Conservation (phyloP, 2,797 vertebrate genomes). For the Eupleurogrammus muticus region DNA sequence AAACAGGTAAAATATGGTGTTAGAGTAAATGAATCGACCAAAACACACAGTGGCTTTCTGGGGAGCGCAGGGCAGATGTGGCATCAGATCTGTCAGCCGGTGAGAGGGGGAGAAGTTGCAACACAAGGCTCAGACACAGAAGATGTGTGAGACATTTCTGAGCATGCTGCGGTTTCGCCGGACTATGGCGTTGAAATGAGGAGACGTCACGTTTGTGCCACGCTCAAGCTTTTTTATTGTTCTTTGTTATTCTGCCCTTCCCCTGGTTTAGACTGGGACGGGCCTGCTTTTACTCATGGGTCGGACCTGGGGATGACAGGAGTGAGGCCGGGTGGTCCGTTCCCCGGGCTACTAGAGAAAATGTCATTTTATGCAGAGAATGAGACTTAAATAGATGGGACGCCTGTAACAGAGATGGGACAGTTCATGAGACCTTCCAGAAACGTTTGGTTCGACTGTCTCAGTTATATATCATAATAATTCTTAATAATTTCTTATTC, state of each 20-base stretch:
- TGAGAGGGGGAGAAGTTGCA: background rate
- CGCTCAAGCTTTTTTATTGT: background rate
- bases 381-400: background rate
- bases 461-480: too few species aligned
- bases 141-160: background rate
- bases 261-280: conserved; percentile 12
- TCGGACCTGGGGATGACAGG: conserved; percentile 6
- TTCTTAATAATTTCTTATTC: too few species aligned
- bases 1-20: conserved; percentile 1
- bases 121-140: background rate
- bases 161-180: background rate
- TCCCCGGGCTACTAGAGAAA: conserved; percentile 24
- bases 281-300: conserved; percentile 29
- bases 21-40: background rate
- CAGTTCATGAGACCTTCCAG: too few species aligned
- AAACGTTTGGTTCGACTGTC: too few species aligned
- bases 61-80: background rate
- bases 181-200: background rate
- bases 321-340: conserved; percentile 12
- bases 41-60: background rate
- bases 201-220: background rate
- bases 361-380: conserved; percentile 11
- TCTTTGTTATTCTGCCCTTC: conserved; percentile 13
- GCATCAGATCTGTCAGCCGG: background rate
- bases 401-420: background rate